Evolutionary conservation across 2,888 invertebrate genomes (phyloP), one percentile per base, ranked within the genome.

Genomic region (Petrophora chlorosata): DNA sequence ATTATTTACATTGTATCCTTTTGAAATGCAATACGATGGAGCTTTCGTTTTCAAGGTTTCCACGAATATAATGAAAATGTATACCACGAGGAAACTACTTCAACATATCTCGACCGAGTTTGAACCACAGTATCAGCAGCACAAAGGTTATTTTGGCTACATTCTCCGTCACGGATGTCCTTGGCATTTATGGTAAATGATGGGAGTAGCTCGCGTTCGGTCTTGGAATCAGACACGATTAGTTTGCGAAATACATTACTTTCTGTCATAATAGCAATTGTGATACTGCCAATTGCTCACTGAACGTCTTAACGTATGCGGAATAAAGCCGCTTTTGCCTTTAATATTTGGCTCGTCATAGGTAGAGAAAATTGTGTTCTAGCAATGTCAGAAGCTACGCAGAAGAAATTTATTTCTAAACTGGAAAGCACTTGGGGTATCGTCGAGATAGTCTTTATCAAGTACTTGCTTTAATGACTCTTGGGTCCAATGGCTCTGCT

Each of bases 181-280:
- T 50, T 50, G 49, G 43, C 49, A 50, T 50, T 50, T 50, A 50
- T 50, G 39, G 49, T 50, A 29, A 50, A 40, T 29, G 49, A 49
- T 49, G 49, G 38, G 42, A 36, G 16, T 16, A 23, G 34, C 22
- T 35, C 3, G 29, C 28, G 13, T 26, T 39, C 10, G 13, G 28
- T 22, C 33, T 40, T 33, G 33, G 32, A 44, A 43, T 22, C 33
- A 49, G 42, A 43, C 43, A 17, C 39, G 39, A 49, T 49, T 39
- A 39, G 38, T 7, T 29, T 34, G 29, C 34, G 28, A 29, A 32
- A 33, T 49, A 35, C 29, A 30, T 41, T 35, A 34, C 35, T 33
- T 45, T 30, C 30, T 28, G 32, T 34, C 36, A 39, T 43, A 33
- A 43, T 32, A 43, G 29, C 26, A 26, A 38, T 44, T 44, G 43